Evolutionary conservation across 2,113 vertebrate genomes (phyloP).

Genomic region (human): DNA sequence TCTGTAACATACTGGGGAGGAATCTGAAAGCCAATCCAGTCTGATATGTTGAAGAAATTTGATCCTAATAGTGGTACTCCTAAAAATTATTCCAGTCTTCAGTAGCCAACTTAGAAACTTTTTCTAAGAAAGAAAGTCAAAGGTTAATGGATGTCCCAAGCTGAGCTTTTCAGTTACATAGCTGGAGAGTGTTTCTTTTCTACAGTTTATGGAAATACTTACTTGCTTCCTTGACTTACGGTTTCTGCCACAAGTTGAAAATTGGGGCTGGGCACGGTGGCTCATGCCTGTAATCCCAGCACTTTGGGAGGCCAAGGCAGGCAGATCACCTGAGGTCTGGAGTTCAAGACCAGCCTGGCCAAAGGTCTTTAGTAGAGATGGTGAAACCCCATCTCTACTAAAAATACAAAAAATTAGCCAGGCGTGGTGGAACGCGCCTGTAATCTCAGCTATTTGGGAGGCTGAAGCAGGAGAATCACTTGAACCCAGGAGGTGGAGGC

Average conservation of each 20-base stretch:
- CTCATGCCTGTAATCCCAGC: too few species aligned
- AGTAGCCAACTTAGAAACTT: neutral
- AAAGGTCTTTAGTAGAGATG: too few species aligned
- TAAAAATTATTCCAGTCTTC: neutral
- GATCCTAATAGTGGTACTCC: neutral
- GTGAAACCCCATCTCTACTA: too few species aligned
- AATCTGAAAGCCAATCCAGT: neutral
- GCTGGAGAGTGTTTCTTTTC: neutral
- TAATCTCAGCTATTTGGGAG: too few species aligned
- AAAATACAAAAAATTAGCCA: too few species aligned
- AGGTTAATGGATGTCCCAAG: neutral
- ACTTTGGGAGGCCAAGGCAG: too few species aligned
- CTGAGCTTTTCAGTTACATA: neutral
- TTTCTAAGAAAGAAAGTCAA: neutral
- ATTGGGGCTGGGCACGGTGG: neutral
- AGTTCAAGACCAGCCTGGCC: too few species aligned
- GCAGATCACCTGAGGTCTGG: too few species aligned
- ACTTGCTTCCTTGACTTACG: neutral
- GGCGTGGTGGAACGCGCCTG: too few species aligned
- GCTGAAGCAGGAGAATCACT: too few species aligned
- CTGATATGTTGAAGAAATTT: neutral
- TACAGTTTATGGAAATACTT: neutral
- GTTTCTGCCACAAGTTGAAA: constrained; percentile 41
- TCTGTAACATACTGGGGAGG: neutral
- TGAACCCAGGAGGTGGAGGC: too few species aligned